Conservation (phyloP, 2,113 vertebrate genomes). For the Triplophysa rosa region DNA sequence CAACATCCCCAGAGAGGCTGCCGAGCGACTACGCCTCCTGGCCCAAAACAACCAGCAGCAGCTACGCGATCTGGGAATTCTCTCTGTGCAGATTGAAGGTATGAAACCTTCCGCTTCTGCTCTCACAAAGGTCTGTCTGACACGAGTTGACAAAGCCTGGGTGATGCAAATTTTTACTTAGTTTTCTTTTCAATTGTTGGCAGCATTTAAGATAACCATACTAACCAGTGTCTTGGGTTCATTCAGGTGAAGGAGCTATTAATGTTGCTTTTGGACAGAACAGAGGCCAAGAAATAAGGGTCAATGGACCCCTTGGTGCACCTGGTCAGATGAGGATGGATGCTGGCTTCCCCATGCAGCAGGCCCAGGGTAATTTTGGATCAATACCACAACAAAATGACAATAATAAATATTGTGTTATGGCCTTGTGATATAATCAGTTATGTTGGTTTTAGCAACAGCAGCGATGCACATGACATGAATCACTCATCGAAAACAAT, state of each 20-base stretch:
- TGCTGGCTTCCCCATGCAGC: slow-evolving; percentile 82
- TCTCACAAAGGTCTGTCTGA: not conserved
- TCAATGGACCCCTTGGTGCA: slow-evolving; percentile 90
- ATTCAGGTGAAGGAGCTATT: slow-evolving; percentile 93
- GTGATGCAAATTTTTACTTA: too few relatives aligned
- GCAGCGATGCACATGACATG: too few relatives aligned
- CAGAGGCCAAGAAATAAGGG: slow-evolving; percentile 89
- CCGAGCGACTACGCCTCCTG: slow-evolving; percentile 88
- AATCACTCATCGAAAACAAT: too few relatives aligned
- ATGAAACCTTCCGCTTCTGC: slow-evolving; percentile 29
- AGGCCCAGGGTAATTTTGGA: slow-evolving; percentile 76
- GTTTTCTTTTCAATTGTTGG: too few relatives aligned
- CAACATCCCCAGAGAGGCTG: slow-evolving; percentile 95
- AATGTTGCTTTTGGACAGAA: slow-evolving; percentile 88
- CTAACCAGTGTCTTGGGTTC: not conserved
- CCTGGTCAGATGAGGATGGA: slow-evolving; percentile 86
- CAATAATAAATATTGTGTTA: too few relatives aligned
- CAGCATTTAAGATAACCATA: not conserved
- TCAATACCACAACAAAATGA: too few relatives aligned
- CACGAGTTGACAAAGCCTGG: too few relatives aligned
- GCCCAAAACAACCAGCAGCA: slow-evolving; percentile 98
- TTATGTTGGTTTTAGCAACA: too few relatives aligned
- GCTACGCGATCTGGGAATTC: slow-evolving; percentile 94
- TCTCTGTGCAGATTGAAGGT: slow-evolving; percentile 99
- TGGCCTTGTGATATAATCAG: too few relatives aligned